Percentiles rank a stretch among this genome's conserved stretches.
phyloP scores from a whole-genome alignment of 2,797 vertebrate species.

The Hydrophis major region DNA sequence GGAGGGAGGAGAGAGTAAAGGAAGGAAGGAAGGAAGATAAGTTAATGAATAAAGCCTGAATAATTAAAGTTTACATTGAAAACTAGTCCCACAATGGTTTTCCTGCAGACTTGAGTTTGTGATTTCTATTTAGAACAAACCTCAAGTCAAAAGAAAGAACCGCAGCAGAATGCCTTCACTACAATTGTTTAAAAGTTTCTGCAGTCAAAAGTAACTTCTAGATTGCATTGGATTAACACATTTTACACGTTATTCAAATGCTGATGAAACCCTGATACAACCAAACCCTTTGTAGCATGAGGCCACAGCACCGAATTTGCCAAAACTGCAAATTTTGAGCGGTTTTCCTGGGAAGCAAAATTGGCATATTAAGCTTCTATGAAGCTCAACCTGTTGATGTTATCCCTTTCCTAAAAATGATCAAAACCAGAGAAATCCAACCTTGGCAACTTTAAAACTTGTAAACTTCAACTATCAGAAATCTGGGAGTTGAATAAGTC shows the following conservation, averaged over 20 bases:
- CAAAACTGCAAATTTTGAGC: neutral
- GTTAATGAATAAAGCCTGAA: neutral
- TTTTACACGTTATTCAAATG: neutral
- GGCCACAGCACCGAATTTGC: neutral
- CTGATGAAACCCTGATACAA: neutral
- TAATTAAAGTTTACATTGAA: conserved; percentile 23
- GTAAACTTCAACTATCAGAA: neutral
- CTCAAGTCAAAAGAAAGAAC: neutral
- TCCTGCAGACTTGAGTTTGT: neutral
- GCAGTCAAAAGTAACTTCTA: neutral
- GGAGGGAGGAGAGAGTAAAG: neutral
- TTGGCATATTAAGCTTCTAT: neutral
- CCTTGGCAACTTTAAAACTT: neutral
- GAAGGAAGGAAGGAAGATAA: neutral
- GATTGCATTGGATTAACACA: neutral
- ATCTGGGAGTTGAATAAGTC: neutral
- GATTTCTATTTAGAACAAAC: neutral
- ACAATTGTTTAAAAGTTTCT: neutral
- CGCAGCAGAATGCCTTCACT: neutral
- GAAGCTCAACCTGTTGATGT: neutral
- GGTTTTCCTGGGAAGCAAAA: neutral
- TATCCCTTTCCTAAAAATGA: neutral
- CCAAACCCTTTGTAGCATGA: neutral
- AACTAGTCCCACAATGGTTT: neutral
- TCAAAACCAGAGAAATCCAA: neutral